A percentile compares a stretch with the other conserved stretches of the same genome.
These are phyloP conservation scores for Augochlora pura DNA, from an alignment of 1,140 invertebrate genomes.

Conservation along the genomic window DNA sequence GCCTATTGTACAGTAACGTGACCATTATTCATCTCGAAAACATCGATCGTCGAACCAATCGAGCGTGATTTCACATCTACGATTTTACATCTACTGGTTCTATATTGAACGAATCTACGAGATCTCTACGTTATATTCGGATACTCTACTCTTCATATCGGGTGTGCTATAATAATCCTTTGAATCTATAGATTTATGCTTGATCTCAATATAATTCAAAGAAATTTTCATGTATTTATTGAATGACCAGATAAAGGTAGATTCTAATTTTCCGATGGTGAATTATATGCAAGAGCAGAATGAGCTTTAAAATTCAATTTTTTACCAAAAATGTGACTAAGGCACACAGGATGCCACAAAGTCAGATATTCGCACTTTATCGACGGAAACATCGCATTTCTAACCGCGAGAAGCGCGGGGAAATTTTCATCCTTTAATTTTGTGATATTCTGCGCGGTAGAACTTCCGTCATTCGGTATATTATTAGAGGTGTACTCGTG, in stretches of 20 bases:
- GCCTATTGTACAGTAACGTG: constrained; percentile 85
- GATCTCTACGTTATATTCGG: background rate
- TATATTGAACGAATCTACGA: background rate
- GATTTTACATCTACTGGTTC: background rate
- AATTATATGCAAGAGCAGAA: too few relatives aligned
- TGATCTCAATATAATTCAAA: too few relatives aligned
- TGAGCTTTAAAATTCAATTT: background rate
- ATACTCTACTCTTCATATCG: too few relatives aligned
- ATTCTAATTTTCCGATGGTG: too few relatives aligned
- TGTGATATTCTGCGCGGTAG: background rate
- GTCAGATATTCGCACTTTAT: background rate
- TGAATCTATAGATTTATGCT: too few relatives aligned
- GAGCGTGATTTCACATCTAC: too few relatives aligned
- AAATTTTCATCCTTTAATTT: background rate
- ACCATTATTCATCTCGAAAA: constrained; percentile 41
- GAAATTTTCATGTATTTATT: too few relatives aligned
- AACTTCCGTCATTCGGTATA: background rate
- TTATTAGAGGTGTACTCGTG: too few relatives aligned
- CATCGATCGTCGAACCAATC: background rate
- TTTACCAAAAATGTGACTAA: background rate
- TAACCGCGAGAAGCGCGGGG: background rate
- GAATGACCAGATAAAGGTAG: too few relatives aligned
- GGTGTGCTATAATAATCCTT: too few relatives aligned
- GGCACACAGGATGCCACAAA: background rate
- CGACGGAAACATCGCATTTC: background rate